Conservation (phyloP, 2,888 invertebrate genomes). For the Pollenia amentaria region DNA sequence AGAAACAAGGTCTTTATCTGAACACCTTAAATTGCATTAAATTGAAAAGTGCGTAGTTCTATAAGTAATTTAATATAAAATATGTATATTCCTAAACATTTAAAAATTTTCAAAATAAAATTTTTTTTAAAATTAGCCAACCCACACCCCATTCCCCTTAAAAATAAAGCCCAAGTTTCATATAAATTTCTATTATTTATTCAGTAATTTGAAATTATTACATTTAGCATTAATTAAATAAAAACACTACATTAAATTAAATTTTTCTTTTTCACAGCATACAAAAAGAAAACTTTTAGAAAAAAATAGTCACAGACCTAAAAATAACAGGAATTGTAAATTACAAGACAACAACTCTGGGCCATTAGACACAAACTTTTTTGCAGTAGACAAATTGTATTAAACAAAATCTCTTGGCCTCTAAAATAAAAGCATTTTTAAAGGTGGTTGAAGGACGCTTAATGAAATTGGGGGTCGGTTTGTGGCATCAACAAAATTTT, state of each 20-base stretch:
- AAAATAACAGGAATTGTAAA: background rate
- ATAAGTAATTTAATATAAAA: too few species aligned
- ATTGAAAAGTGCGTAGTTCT: too few species aligned
- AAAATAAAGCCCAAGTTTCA: background rate
- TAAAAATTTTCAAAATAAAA: too few species aligned
- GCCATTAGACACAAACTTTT: background rate
- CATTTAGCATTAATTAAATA: conserved; percentile 33
- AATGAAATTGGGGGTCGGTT: conserved; percentile 3
- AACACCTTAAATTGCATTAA: too few species aligned
- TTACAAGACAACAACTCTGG: background rate
- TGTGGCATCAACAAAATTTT: background rate
- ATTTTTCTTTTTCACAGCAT: background rate
- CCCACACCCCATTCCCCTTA: background rate
- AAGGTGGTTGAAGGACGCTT: conserved; percentile 12
- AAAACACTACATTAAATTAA: conserved; percentile 28
- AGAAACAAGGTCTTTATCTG: too few species aligned
- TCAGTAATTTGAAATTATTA: conserved; percentile 19
- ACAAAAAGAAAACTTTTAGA: too few species aligned
- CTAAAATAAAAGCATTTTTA: conserved; percentile 39
- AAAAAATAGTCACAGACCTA: background rate
- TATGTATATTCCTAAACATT: too few species aligned
- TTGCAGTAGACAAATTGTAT: background rate
- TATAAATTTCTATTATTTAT: conserved; percentile 1
- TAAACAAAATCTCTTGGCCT: conserved; percentile 3
- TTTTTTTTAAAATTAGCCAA: too few species aligned